These are phyloP conservation scores for Cardiocondyla obscurior DNA, from an alignment of 1,140 invertebrate genomes.

Conservation along the genomic window DNA sequence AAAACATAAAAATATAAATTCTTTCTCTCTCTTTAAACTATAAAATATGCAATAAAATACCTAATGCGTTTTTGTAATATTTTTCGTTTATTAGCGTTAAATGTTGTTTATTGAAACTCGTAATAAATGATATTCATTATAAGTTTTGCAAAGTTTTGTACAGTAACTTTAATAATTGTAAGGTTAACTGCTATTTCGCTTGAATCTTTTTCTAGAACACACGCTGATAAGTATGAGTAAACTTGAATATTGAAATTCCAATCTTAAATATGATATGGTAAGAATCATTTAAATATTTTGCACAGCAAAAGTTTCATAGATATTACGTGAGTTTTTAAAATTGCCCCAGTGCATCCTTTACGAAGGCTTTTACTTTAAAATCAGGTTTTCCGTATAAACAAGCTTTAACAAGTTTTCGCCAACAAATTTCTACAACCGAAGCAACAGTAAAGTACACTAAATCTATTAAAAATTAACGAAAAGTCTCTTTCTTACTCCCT, in stretches of 20 bases:
- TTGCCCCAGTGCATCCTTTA: background rate
- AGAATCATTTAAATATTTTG: slow-evolving; percentile 30
- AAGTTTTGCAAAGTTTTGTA: background rate
- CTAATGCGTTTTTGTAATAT: background rate
- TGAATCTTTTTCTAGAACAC: slow-evolving; percentile 10
- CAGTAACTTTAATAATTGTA: background rate
- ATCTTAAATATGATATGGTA: background rate
- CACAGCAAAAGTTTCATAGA: background rate
- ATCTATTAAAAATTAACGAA: slow-evolving; percentile 25
- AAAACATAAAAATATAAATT: background rate
- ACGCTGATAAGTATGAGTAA: background rate
- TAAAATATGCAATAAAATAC: background rate
- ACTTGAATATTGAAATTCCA: slow-evolving; percentile 27
- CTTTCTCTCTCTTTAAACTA: background rate
- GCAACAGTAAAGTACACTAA: background rate
- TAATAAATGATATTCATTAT: background rate
- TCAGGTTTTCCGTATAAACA: slow-evolving; percentile 5
- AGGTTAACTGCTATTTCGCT: background rate
- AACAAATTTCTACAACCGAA: slow-evolving; percentile 12
- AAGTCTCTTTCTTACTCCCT: background rate
- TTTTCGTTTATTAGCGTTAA: background rate
- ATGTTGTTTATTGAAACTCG: background rate
- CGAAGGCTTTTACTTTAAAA: slow-evolving; percentile 5
- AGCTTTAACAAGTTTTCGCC: slow-evolving; percentile 28
- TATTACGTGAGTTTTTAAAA: background rate